Base-by-base conservation (phyloP, 2,797 vertebrate genomes). In the Periparus ater region DNA sequence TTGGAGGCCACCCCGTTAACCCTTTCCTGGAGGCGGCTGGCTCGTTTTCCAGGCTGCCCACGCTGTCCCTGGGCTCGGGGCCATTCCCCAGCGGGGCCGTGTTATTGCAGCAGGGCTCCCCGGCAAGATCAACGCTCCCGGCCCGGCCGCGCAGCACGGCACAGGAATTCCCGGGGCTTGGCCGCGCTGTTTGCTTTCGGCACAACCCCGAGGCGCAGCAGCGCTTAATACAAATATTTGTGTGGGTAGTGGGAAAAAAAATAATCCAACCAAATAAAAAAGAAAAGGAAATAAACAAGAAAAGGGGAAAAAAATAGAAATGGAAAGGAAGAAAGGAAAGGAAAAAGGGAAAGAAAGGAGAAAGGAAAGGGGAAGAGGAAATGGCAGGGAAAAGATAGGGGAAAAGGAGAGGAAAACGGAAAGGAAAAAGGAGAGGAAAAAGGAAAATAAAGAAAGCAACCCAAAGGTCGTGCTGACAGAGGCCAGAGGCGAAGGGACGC, bases 181-280 rank as follows among this genome's bases (percentile, higher is more conserved):
- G 78, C 63, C 7, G 58, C 15, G 25, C 42, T 85, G 29, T 62
- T 85, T 83, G 88, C 91, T 66, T 45, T 89, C 27, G 5, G 75
- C 60, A 42, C 51, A 9, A 3, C 48, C 82, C 71, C 50, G 3
- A 10, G 73, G 89, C 16, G 3, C 76, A 38, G 85, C 79, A 4
- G 65, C 2, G 63, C 83, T 73, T 32, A 53, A 11, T 30, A 8
- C 76, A 91, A 95, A 94, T 91, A 95, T 94, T 96, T 79, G 55
- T 42, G 17, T 2, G 58, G 32, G 13, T 17, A 7, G 60, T 1
- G 26, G 36, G 17, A 27, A 34, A 15, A 7, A 19, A 42, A 30
- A 29, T 40, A 30, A 40, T 21, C 22, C 48, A 3, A 17, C 2
- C 2, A 17, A 48, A 17, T 13, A 3, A 19, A 5, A 32, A 30